These are phyloP conservation scores for Alosa alosa DNA, from an alignment of 2,113 vertebrate genomes.

Conservation along the genomic window DNA sequence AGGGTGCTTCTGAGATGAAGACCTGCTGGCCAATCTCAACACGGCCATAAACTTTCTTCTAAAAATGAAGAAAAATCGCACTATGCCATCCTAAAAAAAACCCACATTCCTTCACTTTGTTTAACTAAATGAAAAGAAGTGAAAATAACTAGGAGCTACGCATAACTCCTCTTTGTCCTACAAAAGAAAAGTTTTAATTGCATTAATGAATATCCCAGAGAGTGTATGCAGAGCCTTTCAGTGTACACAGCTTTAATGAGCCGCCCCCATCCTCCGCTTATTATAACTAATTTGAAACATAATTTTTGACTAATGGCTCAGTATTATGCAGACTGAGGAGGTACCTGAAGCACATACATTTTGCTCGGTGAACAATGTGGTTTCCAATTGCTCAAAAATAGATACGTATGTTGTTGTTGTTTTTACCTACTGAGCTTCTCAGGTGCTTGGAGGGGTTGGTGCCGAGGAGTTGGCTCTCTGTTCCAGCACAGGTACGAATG, in stretches of 20 bases:
- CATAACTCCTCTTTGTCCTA: background rate
- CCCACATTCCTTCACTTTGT: background rate
- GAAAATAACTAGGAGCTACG: background rate
- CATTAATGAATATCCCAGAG: constrained; percentile 1
- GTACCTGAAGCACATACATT: background rate
- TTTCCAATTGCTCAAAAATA: background rate
- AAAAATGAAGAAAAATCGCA: background rate
- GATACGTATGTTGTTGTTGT: too few relatives aligned
- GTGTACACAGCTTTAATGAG: background rate
- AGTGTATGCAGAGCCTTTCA: background rate
- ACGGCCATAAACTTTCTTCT: background rate
- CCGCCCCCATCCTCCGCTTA: background rate
- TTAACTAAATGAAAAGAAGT: background rate
- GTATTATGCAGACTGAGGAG: background rate
- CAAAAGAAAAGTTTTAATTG: constrained; percentile 1
- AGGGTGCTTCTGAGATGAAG: background rate
- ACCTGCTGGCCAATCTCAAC: background rate
- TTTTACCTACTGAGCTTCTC: background rate
- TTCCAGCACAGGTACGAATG: background rate
- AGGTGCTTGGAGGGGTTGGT: background rate
- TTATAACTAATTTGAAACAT: background rate
- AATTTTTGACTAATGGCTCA: background rate
- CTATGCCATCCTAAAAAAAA: background rate
- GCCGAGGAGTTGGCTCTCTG: background rate
- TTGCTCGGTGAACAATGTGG: background rate